Conservation (phyloP, 2,888 invertebrate genomes). For the Trypoxylon attenuatum region DNA sequence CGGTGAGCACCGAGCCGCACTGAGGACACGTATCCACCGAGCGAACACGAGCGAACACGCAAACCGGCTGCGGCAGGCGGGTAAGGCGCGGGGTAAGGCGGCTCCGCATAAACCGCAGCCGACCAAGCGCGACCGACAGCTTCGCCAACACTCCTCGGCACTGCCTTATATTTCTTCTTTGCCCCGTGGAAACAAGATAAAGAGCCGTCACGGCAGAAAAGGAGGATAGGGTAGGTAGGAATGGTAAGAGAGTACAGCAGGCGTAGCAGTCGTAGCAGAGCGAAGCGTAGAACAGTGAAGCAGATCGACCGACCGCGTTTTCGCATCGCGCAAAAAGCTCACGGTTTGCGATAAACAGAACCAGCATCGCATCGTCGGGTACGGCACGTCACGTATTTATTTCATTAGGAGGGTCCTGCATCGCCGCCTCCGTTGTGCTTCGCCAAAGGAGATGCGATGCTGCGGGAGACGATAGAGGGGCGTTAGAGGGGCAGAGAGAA, state of each 20-base stretch:
- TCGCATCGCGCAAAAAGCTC: slow-evolving; percentile 41
- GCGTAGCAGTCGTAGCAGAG: slow-evolving; percentile 1
- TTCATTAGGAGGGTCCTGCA: slow-evolving; percentile 51
- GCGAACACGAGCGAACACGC: slow-evolving; percentile 64
- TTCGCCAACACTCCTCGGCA: slow-evolving; percentile 70
- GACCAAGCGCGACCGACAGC: slow-evolving; percentile 72
- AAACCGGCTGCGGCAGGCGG: slow-evolving; percentile 70
- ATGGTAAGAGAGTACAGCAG: slow-evolving; percentile 8
- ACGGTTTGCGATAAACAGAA: slow-evolving; percentile 50
- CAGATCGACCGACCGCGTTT: slow-evolving; percentile 8
- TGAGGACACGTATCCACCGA: slow-evolving; percentile 70
- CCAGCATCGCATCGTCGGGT: slow-evolving; percentile 42
- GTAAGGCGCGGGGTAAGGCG: slow-evolving; percentile 62
- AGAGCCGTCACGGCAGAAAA: slow-evolving; percentile 33
- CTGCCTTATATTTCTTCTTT: slow-evolving; percentile 60
- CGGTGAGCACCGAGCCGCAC: slow-evolving; percentile 62
- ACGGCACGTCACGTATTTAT: slow-evolving; percentile 53
- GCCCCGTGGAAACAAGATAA: slow-evolving; percentile 56
- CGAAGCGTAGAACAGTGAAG: background rate
- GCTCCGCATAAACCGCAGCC: slow-evolving; percentile 70
- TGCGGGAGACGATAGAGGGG: background rate
- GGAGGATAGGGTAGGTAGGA: slow-evolving; percentile 8
- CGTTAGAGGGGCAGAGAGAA: background rate
- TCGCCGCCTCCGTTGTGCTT: slow-evolving; percentile 32
- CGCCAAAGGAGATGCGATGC: slow-evolving; percentile 12